Percentiles rank a stretch among this genome's conserved stretches.
phyloP scores from a whole-genome alignment of 2,113 vertebrate genomes.

The Salvelinus alpinus region DNA sequence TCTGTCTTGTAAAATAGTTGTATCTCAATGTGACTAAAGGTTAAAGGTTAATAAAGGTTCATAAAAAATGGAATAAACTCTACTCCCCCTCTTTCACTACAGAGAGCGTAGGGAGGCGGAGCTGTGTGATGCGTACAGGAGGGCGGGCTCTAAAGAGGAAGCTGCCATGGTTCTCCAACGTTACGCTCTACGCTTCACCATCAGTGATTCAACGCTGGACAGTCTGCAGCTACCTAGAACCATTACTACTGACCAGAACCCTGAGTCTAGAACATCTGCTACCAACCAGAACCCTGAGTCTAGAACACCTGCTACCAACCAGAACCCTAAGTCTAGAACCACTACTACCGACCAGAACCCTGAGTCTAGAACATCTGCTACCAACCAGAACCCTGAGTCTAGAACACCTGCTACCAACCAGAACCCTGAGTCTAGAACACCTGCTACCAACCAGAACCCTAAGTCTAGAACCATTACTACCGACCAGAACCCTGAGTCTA shows the following conservation, averaged over 20 bases:
- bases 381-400: slow-evolving; percentile 14
- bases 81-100: slow-evolving; percentile 5
- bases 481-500: slow-evolving; percentile 38
- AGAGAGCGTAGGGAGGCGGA: slow-evolving; percentile 88
- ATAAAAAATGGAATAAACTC: no score
- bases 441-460: slow-evolving; percentile 2
- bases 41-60: no score
- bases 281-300: slow-evolving; percentile 28
- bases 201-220: slow-evolving; percentile 95
- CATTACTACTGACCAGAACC: slow-evolving; percentile 47
- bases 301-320: not conserved
- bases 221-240: slow-evolving; percentile 88
- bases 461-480: not conserved
- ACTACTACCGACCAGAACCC: not conserved
- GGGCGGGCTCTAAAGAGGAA: slow-evolving; percentile 86
- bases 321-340: slow-evolving; percentile 14
- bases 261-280: slow-evolving; percentile 12
- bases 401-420: not conserved
- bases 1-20: no score
- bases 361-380: not conserved
- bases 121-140: slow-evolving; percentile 88
- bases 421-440: slow-evolving; percentile 34
- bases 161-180: slow-evolving; percentile 90
- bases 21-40: no score
- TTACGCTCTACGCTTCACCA: slow-evolving; percentile 94